phyloP scores from a whole-genome alignment of 2,797 vertebrate species.

The Rhodeus uyekii region DNA sequence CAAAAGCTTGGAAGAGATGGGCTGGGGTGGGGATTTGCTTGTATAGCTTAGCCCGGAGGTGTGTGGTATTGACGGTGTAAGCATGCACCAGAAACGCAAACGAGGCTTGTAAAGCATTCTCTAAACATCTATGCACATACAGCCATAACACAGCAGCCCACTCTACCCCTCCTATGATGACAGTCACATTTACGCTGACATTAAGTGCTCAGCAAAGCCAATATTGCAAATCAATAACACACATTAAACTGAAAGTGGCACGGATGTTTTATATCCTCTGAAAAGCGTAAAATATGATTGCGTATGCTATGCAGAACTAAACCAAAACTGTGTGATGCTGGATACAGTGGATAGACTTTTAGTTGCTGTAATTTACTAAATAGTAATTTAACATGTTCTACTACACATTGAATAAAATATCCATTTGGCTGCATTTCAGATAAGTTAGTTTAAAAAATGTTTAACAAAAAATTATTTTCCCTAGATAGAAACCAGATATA shows the following conservation, averaged over 20 bases:
- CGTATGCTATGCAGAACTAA: not conserved
- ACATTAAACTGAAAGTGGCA: slow-evolving; percentile 9
- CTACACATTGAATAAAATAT: not conserved
- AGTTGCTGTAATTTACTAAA: not conserved
- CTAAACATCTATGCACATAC: slow-evolving; percentile 9
- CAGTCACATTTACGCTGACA: slow-evolving; percentile 25
- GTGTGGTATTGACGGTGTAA: slow-evolving; percentile 39
- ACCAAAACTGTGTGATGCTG: not conserved
- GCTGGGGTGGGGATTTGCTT: slow-evolving; percentile 29
- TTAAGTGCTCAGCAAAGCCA: slow-evolving; percentile 20
- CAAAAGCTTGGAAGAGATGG: slow-evolving; percentile 22
- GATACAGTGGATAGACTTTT: not conserved
- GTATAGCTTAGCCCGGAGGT: slow-evolving; percentile 36
- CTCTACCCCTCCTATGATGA: not conserved
- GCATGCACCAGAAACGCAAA: slow-evolving; percentile 18
- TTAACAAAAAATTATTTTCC: not conserved
- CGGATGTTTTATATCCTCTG: not conserved
- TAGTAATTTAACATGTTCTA: not conserved
- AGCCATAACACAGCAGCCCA: not conserved
- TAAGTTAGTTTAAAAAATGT: not conserved
- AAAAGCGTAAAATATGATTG: not conserved
- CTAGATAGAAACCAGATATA: not conserved
- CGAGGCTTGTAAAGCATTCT: slow-evolving; percentile 32
- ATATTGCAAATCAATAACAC: slow-evolving; percentile 24
- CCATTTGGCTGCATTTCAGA: not conserved